Base-by-base conservation (phyloP, 1,140 invertebrate species). In the Tribolium madens region DNA sequence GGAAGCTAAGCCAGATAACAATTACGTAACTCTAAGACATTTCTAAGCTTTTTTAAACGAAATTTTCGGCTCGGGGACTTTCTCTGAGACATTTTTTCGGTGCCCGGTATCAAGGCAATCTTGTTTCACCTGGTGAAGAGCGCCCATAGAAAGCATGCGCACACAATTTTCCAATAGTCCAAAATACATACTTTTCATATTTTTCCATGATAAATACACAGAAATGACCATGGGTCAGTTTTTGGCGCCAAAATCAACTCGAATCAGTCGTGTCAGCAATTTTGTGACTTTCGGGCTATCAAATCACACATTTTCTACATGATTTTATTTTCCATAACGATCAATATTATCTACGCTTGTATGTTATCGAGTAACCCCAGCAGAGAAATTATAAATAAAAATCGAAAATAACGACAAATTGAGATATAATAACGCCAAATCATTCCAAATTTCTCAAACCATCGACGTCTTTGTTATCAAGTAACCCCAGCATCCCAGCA, bases 1-100 rank as follows among this genome's bases (percentile, higher is more conserved):
- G 70, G 70, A 72, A 72, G 70, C 50, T 72, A 46, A 13, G 21
- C 12, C 46, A 48, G 70, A 72, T 72, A 72, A 72, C 17, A 50
- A 26, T 72, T 72, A 72, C 70, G 70, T 72, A 72, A 72, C 21
- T 6, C 1, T 64, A 33, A n/a, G 14, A 26, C 14, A 33, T 26
- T 57, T 57, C 18, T 15, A 64, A 60, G 15, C 15, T 14, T 52
- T 3, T 52, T 2, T 33, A 12, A 64, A 13, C 21, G 3, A 33
- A 64, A 36, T 12, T n/a, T 33, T 13, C n/a, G 31, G 36, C 10
- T 13, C n/a, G 10, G 18, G n/a, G 3, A 64, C 57, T 64, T 64
- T 64, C 57, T 64, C 57, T 14, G n/a, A 5, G 12, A 3, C n/a
- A n/a, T 64, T 64, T 64, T 64, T 57, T 42, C 0, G n/a, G 36